phyloP scores from a whole-genome alignment of 30 jellyfish, hydroid and myxozoan species.

The Pelagia noctiluca region DNA sequence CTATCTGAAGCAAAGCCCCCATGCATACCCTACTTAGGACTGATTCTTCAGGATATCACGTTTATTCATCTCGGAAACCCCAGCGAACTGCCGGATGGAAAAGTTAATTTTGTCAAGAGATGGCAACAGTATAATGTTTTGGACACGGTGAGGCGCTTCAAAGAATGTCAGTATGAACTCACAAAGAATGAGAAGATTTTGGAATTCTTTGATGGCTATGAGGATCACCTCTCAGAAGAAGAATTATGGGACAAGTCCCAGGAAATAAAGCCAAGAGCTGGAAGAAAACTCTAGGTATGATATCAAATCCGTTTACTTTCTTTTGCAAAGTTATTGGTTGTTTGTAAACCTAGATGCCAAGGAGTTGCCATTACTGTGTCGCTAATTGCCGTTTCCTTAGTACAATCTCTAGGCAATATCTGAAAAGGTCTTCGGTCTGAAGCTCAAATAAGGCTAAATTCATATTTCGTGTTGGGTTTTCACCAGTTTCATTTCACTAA shows the following conservation, averaged over 20 bases:
- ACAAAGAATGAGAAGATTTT: conserved; percentile 81
- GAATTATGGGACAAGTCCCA: conserved; percentile 97
- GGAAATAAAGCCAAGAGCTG: conserved; percentile 75
- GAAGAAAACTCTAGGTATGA: conserved; percentile 43
- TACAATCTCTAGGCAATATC: too few relatives aligned
- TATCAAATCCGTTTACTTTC: neutral
- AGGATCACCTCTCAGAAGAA: conserved; percentile 92
- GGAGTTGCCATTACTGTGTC: too few relatives aligned
- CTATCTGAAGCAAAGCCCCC: conserved; percentile 98
- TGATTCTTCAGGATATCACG: conserved; percentile 94
- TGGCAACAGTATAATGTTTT: conserved; percentile 97
- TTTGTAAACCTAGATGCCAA: too few relatives aligned
- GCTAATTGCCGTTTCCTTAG: too few relatives aligned
- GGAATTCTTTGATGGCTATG: conserved; percentile 85
- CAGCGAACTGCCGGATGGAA: conserved; percentile 97
- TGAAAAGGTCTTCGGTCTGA: too few relatives aligned
- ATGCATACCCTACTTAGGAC: conserved; percentile 98
- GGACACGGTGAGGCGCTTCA: conserved; percentile 89
- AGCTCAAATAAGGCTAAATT: too few relatives aligned
- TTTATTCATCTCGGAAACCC: conserved; percentile 95
- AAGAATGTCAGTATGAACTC: conserved; percentile 82
- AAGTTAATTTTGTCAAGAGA: conserved; percentile 95
- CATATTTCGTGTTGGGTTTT: too few relatives aligned
- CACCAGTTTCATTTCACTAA: too few relatives aligned
- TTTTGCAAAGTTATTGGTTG: neutral